phyloP scores from a whole-genome alignment of 2,113 vertebrate species.

The Athene cunicularia region DNA sequence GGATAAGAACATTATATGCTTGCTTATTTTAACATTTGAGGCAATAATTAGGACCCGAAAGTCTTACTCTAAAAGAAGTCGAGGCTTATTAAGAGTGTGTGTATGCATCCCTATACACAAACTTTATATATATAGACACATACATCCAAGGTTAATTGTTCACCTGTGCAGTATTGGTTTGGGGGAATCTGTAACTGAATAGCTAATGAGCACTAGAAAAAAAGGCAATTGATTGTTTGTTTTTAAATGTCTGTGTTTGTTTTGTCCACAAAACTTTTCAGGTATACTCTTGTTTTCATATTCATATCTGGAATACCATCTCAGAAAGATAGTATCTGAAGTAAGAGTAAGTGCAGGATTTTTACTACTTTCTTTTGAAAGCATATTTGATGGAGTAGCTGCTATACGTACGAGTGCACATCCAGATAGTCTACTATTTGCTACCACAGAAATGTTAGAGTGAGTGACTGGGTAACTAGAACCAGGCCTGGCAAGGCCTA shows the following conservation, averaged over 20 bases:
- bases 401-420: neutral
- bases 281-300: neutral
- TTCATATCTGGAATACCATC: neutral
- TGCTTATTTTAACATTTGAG: neutral
- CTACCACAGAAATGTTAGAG: neutral
- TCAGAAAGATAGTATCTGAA: neutral
- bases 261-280: neutral
- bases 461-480: neutral
- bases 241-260: neutral
- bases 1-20: neutral
- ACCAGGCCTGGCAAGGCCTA: neutral
- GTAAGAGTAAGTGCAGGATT: neutral
- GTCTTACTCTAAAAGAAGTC: neutral
- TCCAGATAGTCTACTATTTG: neutral
- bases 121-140: neutral
- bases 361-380: neutral
- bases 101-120: neutral
- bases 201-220: neutral
- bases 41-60: neutral
- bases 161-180: neutral
- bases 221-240: neutral
- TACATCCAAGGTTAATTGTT: neutral
- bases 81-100: neutral
- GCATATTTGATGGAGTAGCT: neutral
- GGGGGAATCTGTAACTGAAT: neutral